phyloP scores from a whole-genome alignment of 2,113 vertebrate species.

The Menura novaehollandiae region DNA sequence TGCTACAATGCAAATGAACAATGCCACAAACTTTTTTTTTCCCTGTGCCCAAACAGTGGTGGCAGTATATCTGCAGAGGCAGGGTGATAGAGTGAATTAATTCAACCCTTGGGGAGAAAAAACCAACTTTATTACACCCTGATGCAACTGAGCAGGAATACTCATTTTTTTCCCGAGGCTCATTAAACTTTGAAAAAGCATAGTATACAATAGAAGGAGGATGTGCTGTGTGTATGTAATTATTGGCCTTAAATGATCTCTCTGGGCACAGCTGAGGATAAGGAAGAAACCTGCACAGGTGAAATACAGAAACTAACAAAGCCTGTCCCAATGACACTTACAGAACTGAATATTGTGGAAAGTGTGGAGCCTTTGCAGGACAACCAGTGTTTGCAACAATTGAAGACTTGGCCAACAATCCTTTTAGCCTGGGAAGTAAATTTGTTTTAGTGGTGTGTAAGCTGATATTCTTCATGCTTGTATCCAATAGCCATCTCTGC shows the following conservation, averaged over 20 bases:
- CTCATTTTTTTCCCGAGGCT: background rate
- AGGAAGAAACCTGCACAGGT: background rate
- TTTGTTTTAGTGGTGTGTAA: accelerated
- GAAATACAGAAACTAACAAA: background rate
- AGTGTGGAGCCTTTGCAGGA: background rate
- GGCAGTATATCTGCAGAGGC: background rate
- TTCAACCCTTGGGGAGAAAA: background rate
- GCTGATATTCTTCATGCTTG: background rate
- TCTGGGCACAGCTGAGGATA: background rate
- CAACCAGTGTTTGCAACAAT: background rate
- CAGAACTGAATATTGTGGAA: accelerated
- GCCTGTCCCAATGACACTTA: background rate
- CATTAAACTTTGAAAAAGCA: slow-evolving; percentile 35
- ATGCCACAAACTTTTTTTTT: background rate
- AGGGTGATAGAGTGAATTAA: background rate
- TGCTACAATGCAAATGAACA: background rate
- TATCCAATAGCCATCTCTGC: background rate
- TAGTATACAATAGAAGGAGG: background rate
- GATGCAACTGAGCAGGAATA: background rate
- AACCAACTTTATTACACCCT: background rate
- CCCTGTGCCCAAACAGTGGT: background rate
- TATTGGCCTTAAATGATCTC: slow-evolving; percentile 63
- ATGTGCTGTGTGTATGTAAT: slow-evolving; percentile 31
- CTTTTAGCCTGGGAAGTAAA: background rate
- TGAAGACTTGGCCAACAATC: background rate